Evolutionary conservation across 92 coral and sea anemone species (phyloP).

Genomic region (Palythoa grandiflora): DNA sequence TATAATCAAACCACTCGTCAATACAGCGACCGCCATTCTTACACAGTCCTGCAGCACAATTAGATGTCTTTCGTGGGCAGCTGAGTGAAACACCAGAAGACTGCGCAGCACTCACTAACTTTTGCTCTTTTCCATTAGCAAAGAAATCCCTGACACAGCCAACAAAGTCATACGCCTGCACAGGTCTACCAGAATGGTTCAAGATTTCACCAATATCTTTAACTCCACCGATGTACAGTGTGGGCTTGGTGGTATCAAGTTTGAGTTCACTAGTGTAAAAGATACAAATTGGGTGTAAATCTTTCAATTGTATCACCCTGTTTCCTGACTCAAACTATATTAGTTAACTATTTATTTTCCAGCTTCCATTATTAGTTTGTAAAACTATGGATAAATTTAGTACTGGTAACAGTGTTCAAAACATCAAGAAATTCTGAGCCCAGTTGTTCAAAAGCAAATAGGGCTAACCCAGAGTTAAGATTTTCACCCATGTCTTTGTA

Average conservation of each 20-base stretch:
- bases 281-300: no score
- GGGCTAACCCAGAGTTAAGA: no score
- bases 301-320: no score
- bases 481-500: no score
- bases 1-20: conserved; percentile 91
- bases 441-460: no score
- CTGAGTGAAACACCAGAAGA: conserved; percentile 67
- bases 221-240: conserved; percentile 89
- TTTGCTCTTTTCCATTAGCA: conserved; percentile 71
- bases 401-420: no score
- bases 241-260: conserved; percentile 64
- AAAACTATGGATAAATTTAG: no score
- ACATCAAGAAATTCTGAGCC: no score
- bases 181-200: conserved; percentile 73
- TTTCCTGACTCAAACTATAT: no score
- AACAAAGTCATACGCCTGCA: conserved; percentile 83
- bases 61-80: conserved; percentile 82
- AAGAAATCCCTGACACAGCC: conserved; percentile 96
- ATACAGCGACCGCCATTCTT: conserved; percentile 80
- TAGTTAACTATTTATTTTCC: no score
- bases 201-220: conserved; percentile 78
- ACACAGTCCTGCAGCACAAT: conserved; percentile 73
- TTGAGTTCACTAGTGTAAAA: conserved; percentile 77
- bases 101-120: conserved; percentile 57
- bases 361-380: no score